A percentile compares a stretch with the other conserved stretches of the same genome.
Evolutionary conservation across 2,888 invertebrate species (phyloP).

Genomic region (Chironomus tentans): DNA sequence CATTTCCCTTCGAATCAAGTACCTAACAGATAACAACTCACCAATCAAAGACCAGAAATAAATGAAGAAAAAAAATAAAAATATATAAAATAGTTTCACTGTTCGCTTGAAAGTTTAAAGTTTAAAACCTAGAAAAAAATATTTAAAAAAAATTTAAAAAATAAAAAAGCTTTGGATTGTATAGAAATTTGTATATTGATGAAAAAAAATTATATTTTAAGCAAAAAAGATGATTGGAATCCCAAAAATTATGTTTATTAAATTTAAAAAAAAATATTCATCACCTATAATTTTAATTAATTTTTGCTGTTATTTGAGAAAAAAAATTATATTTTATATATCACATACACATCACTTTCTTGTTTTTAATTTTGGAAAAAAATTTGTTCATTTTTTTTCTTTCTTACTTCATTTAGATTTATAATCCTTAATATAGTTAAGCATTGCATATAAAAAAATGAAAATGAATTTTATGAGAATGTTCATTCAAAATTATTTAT

Average conservation of each 20-base stretch:
- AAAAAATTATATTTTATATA: background rate
- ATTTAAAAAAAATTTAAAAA: too few species aligned
- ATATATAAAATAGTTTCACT: background rate
- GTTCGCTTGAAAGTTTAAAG: background rate
- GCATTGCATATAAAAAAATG: background rate
- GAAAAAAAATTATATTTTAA: background rate
- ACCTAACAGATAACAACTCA: too few species aligned
- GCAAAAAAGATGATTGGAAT: background rate
- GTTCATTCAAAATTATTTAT: constrained; percentile 23
- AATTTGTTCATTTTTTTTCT: constrained; percentile 7
- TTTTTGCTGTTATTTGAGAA: background rate
- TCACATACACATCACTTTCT: background rate
- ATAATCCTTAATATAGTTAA: background rate
- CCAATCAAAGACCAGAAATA: background rate
- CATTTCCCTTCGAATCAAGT: too few species aligned
- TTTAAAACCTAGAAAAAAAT: too few species aligned
- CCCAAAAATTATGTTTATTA: background rate
- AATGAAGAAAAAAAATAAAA: background rate
- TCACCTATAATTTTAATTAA: background rate
- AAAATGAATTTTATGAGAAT: constrained; percentile 1
- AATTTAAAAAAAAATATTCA: background rate
- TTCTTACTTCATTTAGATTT: constrained; percentile 11
- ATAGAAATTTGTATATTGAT: background rate
- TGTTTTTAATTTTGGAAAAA: background rate
- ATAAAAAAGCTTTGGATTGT: background rate